Evolutionary conservation across 64 coral and sea anemone genomes (phyloP), one percentile per base, ranked within the genome.

Genomic region (Hydrozoanthus tunicans): DNA sequence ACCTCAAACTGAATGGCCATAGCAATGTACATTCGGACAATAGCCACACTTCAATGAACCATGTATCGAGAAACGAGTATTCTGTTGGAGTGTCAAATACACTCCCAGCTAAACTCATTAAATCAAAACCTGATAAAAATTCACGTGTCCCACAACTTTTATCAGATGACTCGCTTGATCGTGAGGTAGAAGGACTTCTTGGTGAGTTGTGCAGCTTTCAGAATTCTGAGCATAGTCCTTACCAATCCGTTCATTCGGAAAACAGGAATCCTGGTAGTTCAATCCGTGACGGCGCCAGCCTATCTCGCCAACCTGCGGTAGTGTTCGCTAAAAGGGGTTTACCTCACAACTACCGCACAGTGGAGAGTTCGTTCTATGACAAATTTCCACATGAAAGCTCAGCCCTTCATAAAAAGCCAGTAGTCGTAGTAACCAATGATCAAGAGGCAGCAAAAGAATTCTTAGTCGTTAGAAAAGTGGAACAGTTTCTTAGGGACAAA

Each of bases 81-180:
- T 74, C 25, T 7, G 25, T 13, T 58, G 69, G 68, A 60, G 10
- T 25, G 11, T 51, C 53, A 32, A 60, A 58, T 11, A 58, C 0
- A 32, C 43, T 74, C 9, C n/a, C 68, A 9, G 56, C 7, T 51
- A 74, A 73, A 74, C 55, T 26, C 3, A 51, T 7, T 43, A 6
- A 25, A 60, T 51, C 23, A 3, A 70, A 88, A 7, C 4, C 64
- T 69, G 17, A 3, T 26, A 86, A 71, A 71, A 13, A 11, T 32
- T 23, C 52, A 12, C 65, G 62, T 53, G 64, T 23, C 26, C 72
- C 82, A 67, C 83, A 89, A 66, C 81, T 97, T 23, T 69, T 80
- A 26, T 94, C 95, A 9, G 92, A 94, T 83, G 95, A 97, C 27
- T 94, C 92, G 43, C 57, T 97, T 27, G 95, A 97, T 73, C 89